phyloP scores from a whole-genome alignment of 2,797 vertebrate species.

The Aeoliscus strigatus region DNA sequence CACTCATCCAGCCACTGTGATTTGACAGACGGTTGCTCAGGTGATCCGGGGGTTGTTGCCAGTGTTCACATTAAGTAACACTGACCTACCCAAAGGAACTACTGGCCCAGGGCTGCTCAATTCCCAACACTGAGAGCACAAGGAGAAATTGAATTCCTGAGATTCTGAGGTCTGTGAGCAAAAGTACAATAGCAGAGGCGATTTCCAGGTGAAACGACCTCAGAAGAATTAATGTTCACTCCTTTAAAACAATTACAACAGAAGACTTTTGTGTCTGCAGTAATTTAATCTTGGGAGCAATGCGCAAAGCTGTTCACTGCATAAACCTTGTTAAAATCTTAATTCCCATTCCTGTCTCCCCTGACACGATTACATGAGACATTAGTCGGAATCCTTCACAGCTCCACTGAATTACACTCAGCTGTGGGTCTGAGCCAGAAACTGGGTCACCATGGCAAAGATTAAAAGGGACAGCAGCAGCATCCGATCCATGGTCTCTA shows the following conservation, averaged over 20 bases:
- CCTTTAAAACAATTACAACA: conserved; percentile 11
- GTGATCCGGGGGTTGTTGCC: conserved; percentile 31
- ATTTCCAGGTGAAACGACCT: conserved; percentile 13
- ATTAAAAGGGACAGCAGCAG: conserved; percentile 62
- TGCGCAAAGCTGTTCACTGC: conserved; percentile 8
- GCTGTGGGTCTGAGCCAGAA: conserved; percentile 61
- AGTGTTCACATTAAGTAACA: conserved; percentile 42
- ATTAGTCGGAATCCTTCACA: conserved; percentile 65
- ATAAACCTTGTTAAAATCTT: conserved; percentile 52
- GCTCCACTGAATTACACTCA: conserved; percentile 65
- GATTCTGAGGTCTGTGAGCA: conserved; percentile 10
- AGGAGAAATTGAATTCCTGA: conserved; percentile 7
- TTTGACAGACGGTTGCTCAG: conserved; percentile 43
- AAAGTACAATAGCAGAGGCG: not conserved
- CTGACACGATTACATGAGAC: conserved; percentile 67
- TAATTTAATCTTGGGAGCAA: conserved; percentile 25
- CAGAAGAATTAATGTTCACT: conserved; percentile 14
- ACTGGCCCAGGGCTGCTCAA: conserved; percentile 12
- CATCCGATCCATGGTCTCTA: conserved; percentile 28
- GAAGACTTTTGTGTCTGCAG: conserved; percentile 9
- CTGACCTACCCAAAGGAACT: conserved; percentile 23
- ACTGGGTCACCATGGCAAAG: conserved; percentile 69
- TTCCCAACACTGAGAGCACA: conserved; percentile 14
- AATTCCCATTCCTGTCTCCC: conserved; percentile 50
- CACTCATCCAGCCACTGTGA: conserved; percentile 37